phyloP scores from a whole-genome alignment of 64 coral and sea anemone genomes.

The Catalaphyllia jardinei region DNA sequence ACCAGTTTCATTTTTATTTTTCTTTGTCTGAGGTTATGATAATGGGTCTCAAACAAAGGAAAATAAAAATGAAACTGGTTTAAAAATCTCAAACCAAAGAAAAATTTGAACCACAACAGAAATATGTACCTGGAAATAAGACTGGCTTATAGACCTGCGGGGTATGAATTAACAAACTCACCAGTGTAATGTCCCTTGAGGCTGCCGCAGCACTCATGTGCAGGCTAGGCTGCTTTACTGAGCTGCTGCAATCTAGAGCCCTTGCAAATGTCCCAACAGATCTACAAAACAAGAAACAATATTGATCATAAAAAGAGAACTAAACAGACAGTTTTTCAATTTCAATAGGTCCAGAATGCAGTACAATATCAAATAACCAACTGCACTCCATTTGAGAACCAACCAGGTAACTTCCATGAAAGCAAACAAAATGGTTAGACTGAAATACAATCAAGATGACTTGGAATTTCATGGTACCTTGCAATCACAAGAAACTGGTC shows the following conservation, averaged over 20 bases:
- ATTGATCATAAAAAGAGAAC: not conserved
- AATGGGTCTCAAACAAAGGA: too few species aligned
- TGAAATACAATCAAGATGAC: not conserved
- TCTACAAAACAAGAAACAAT: constrained; percentile 42
- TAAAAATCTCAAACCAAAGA: too few species aligned
- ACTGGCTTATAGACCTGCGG: not conserved
- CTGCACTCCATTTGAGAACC: too few species aligned
- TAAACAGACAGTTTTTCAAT: too few species aligned
- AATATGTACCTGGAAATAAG: too few species aligned
- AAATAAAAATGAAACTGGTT: too few species aligned
- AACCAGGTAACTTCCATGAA: too few species aligned
- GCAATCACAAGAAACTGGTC: constrained; percentile 98
- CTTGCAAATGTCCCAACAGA: constrained; percentile 99
- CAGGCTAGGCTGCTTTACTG: constrained; percentile 95
- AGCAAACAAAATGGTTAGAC: not conserved
- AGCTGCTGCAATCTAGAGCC: constrained; percentile 96
- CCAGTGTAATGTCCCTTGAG: constrained; percentile 93
- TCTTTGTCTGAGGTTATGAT: too few species aligned
- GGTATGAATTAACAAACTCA: constrained; percentile 30
- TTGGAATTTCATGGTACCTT: constrained; percentile 42
- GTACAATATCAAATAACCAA: too few species aligned
- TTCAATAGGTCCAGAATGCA: too few species aligned
- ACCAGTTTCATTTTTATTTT: too few species aligned
- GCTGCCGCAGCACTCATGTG: constrained; percentile 99
- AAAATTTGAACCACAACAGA: too few species aligned